Evolutionary conservation across 2,888 invertebrate genomes (phyloP), one percentile per base, ranked within the genome.

Genomic region (Pachymerium ferrugineum): DNA sequence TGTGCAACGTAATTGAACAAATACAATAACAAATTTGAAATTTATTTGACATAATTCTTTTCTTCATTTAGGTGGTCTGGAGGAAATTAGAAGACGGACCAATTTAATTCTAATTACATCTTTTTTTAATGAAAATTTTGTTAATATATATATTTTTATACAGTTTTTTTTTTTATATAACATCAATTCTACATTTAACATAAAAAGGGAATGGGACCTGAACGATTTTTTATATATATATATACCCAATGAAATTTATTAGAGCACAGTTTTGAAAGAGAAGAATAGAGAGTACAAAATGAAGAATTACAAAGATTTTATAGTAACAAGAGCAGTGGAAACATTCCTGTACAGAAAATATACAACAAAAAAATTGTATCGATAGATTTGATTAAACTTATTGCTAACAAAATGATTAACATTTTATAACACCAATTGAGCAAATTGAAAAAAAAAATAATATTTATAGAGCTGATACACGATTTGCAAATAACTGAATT

Each of bases 1-100:
- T 96, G 95, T 96, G 95, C 84, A 95, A 96, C 84, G 90, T 90
- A 84, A 85, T n/a, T n/a, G n/a, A n/a, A n/a, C n/a, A n/a, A n/a
- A n/a, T n/a, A n/a, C n/a, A n/a, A n/a, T n/a, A n/a, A n/a, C n/a
- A n/a, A n/a, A 88, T 84, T 16, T 10, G 62, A 8, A n/a, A n/a
- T n/a, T n/a, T n/a, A n/a, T n/a, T n/a, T n/a, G n/a, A n/a, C n/a
- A n/a, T n/a, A n/a, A 67, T 74, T 31, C 31, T 10, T 19, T 8
- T 47, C 2, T 75, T 67, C 70, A 25, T 62, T 54, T 80, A 89
- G 89, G 94, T 94, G 71, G 94, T 94, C 54, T 94, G 93, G 93
- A 88, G 93, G 76, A 94, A 94, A 83, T 83, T 94, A 73, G 94
- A 94, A 83, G 92, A 93, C 79, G 90, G 88, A 67, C 90, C 92